These are phyloP conservation scores for Ctenoplectra terminalis DNA, from an alignment of 1,140 invertebrate genomes.

Conservation along the genomic window DNA sequence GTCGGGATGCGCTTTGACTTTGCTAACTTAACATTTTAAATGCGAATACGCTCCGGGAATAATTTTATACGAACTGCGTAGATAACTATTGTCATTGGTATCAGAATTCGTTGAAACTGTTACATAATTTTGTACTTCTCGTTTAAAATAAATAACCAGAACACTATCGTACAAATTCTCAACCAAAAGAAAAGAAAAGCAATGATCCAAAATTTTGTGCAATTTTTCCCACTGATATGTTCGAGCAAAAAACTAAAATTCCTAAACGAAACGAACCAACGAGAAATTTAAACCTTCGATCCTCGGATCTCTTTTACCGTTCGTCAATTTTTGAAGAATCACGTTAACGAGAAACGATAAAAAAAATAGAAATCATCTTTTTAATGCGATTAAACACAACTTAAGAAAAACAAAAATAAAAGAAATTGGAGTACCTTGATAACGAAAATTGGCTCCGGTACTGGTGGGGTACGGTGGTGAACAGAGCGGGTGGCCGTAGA, in stretches of 20 bases:
- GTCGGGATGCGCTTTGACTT: not conserved
- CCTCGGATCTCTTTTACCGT: not conserved
- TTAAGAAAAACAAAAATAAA: not conserved
- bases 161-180: not conserved
- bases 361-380: not conserved
- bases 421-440: not conserved
- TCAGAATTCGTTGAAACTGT: slow-evolving; percentile 4
- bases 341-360: not conserved
- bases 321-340: not conserved
- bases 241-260: not conserved
- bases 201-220: not conserved
- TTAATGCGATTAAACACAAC: not conserved
- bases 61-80: not conserved
- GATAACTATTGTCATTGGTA: not conserved
- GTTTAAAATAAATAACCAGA: not conserved
- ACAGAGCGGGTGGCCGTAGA: slow-evolving; percentile 39
- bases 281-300: not conserved
- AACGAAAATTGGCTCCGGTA: slow-evolving; percentile 10
- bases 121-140: slow-evolving; percentile 24
- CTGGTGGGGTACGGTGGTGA: slow-evolving; percentile 31
- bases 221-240: not conserved
- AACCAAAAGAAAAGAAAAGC: not conserved
- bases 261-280: too few species aligned
- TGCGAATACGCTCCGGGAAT: not conserved
- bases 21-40: not conserved